Conservation (phyloP, 2,113 vertebrate species). For the Ceratotherium simum region DNA sequence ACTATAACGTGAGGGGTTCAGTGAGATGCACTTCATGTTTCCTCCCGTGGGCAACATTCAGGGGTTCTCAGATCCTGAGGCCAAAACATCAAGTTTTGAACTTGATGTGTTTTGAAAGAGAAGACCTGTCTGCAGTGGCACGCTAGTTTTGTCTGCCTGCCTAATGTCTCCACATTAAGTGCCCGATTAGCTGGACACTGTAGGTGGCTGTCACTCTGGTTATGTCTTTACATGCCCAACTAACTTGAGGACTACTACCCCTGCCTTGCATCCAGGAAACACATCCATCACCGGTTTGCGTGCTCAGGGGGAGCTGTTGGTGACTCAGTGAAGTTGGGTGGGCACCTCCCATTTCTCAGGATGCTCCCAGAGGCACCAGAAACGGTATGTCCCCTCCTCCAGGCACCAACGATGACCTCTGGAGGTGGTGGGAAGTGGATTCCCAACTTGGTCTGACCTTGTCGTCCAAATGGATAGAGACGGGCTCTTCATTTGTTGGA, state of each 20-base stretch:
- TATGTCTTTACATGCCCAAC: not conserved
- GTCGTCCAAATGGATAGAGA: not conserved
- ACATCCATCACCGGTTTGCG: not conserved
- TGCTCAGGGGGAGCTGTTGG: not conserved
- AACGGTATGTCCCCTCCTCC: not conserved
- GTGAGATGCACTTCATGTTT: not conserved
- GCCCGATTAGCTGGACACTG: not conserved
- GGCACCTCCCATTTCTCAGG: not conserved
- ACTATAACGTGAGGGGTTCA: not conserved
- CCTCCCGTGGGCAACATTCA: not conserved
- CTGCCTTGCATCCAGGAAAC: not conserved
- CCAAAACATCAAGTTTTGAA: not conserved
- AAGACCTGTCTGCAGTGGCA: accelerated
- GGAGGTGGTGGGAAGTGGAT: not conserved
- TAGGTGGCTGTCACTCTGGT: not conserved
- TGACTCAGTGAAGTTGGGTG: accelerated
- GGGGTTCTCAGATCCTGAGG: not conserved
- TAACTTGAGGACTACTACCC: not conserved
- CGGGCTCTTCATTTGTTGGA: not conserved
- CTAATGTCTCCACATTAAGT: not conserved
- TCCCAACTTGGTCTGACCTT: not conserved
- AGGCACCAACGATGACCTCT: not conserved
- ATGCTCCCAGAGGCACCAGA: not conserved
- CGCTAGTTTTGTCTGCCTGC: not conserved
- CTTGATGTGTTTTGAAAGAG: not conserved